Conservation (phyloP, 2,113 vertebrate species). For the Helogale parvula region DNA sequence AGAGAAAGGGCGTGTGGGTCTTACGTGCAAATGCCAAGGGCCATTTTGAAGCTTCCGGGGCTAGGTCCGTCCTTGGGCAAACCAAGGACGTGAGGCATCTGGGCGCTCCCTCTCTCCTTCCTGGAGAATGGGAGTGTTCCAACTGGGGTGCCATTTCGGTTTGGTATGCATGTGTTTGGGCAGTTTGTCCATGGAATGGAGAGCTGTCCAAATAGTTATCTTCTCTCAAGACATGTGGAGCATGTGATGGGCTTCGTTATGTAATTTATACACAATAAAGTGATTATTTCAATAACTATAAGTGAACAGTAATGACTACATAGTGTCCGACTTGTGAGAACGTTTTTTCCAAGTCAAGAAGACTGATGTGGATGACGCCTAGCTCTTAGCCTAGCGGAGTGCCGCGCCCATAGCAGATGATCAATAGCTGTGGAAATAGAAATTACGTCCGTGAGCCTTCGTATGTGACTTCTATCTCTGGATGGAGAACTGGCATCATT, state of each 20-base stretch:
- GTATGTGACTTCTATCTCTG: rapidly evolving
- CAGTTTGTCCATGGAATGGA: background rate
- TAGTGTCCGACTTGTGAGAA: background rate
- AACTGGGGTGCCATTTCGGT: background rate
- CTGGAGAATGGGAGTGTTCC: background rate
- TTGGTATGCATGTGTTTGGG: rapidly evolving
- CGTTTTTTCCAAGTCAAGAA: background rate
- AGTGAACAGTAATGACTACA: background rate
- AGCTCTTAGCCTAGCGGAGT: background rate
- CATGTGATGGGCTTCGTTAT: background rate
- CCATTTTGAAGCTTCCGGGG: background rate
- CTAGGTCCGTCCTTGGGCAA: background rate
- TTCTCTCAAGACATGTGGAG: background rate
- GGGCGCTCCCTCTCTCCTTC: background rate
- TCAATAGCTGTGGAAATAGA: too few species aligned
- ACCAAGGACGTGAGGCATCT: background rate
- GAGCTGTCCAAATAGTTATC: rapidly evolving
- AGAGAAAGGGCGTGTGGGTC: background rate
- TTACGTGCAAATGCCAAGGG: rapidly evolving
- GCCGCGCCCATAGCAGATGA: rapidly evolving
- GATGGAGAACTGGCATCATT: rapidly evolving
- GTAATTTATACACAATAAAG: background rate
- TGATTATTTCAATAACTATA: background rate
- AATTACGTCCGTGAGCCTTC: rapidly evolving
- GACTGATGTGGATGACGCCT: background rate